Evolutionary conservation across 2,888 invertebrate species (phyloP).

Genomic region (Bruchidius siliquastri): DNA sequence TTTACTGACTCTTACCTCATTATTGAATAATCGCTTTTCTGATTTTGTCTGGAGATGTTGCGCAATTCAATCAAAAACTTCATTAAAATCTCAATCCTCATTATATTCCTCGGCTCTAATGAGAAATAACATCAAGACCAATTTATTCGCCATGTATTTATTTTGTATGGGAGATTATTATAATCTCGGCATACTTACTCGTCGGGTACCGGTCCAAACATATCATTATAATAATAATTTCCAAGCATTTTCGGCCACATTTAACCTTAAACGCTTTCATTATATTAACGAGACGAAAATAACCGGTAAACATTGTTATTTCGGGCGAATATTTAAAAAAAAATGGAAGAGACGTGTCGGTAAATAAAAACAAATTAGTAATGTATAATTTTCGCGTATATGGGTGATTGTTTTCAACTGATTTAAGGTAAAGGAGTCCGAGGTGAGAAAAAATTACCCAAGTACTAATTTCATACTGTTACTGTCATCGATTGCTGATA

Average conservation of each 20-base stretch:
- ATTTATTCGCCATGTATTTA: conserved; percentile 18
- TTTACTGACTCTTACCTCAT: not conserved
- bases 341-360: not conserved
- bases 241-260: conserved; percentile 21
- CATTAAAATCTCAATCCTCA: not conserved
- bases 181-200: conserved; percentile 18
- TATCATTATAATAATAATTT: conserved; percentile 25
- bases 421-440: not conserved
- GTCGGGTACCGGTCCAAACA: conserved; percentile 10
- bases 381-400: not conserved
- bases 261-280: conserved; percentile 21
- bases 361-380: not conserved
- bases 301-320: conserved; percentile 1
- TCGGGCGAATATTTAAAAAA: not conserved
- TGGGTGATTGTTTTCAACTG: not conserved
- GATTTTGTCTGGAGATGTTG: not conserved
- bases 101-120: conserved; percentile 4
- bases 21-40: not conserved
- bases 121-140: conserved; percentile 15
- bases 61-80: not conserved
- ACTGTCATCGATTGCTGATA: not conserved
- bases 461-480: not conserved
- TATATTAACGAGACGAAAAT: conserved; percentile 23
- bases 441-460: not conserved
- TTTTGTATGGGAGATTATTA: conserved; percentile 22